phyloP scores from a whole-genome alignment of 2,113 vertebrate genomes.

The Melanostigma gelatinosum region DNA sequence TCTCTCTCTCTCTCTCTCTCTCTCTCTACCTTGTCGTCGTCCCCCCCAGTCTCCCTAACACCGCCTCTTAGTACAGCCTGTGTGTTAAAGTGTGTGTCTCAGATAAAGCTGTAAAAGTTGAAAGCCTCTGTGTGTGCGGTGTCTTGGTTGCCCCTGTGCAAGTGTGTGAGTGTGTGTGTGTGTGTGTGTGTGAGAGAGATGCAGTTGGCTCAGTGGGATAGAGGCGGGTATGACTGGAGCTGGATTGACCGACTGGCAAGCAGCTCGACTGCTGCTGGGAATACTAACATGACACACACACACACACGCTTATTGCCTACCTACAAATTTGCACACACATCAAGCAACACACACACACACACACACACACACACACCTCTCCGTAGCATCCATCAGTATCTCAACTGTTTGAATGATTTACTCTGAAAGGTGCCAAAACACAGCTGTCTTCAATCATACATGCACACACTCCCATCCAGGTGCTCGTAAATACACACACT shows the following conservation, averaged over 20 bases:
- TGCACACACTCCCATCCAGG: neutral
- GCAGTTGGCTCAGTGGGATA: conserved; percentile 67
- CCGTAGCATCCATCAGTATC: conserved; percentile 27
- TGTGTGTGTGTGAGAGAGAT: conserved; percentile 27
- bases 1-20: neutral
- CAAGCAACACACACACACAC: neutral
- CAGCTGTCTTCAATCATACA: conserved; percentile 42
- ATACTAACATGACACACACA: conserved; percentile 64
- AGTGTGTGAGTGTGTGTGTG: conserved; percentile 6
- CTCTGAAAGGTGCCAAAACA: conserved; percentile 57
- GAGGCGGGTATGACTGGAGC: conserved; percentile 60
- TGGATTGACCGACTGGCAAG: conserved; percentile 71
- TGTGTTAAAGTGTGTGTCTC: conserved; percentile 14
- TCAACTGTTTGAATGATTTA: conserved; percentile 54
- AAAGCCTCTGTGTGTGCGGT: conserved; percentile 33
- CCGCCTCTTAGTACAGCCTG: conserved; percentile 10
- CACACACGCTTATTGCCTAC: conserved; percentile 4
- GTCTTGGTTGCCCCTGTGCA: conserved; percentile 1
- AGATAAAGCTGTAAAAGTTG: conserved; percentile 32
- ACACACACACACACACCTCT: conserved; percentile 18
- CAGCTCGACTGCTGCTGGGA: conserved; percentile 59
- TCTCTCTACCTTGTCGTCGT: neutral
- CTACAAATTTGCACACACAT: conserved; percentile 10
- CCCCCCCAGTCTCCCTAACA: neutral
- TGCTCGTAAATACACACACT: neutral